A percentile compares a stretch with the other conserved stretches of the same genome.
phyloP scores from a whole-genome alignment of 1,140 invertebrate species.

The Sogatella furcifera region DNA sequence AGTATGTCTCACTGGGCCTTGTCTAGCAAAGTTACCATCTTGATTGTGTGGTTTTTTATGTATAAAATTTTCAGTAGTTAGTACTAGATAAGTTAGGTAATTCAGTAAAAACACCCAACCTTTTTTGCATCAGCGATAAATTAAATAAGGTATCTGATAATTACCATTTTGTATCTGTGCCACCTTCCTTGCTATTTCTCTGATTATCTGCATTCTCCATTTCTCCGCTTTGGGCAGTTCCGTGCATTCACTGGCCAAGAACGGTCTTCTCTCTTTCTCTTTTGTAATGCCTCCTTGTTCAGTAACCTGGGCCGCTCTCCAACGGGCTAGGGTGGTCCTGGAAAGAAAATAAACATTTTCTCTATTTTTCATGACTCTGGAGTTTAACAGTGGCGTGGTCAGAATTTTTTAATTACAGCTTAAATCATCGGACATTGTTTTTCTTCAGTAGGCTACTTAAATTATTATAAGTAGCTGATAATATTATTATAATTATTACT shows the following conservation, averaged over 20 bases:
- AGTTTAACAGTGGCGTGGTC: background rate
- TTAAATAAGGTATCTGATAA: too few relatives aligned
- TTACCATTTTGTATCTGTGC: conserved; percentile 94
- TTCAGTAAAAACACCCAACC: too few relatives aligned
- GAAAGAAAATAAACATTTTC: conserved; percentile 17
- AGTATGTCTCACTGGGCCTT: too few relatives aligned
- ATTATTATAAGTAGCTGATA: background rate
- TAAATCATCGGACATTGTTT: background rate
- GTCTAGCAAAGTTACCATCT: too few relatives aligned
- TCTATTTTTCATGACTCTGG: conserved; percentile 8
- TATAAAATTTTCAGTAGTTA: too few relatives aligned
- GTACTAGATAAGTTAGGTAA: too few relatives aligned
- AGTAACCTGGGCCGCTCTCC: conserved; percentile 85
- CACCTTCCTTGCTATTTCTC: conserved; percentile 98
- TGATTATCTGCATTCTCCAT: conserved; percentile 90
- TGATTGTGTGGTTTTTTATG: too few relatives aligned
- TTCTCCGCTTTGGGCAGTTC: conserved; percentile 85
- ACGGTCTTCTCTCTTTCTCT: conserved; percentile 73
- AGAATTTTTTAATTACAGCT: background rate
- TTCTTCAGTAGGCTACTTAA: background rate
- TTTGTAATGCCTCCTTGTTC: conserved; percentile 58
- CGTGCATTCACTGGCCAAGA: conserved; percentile 85
- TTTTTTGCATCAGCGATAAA: too few relatives aligned
- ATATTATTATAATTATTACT: background rate
- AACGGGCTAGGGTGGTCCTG: conserved; percentile 91